These are phyloP conservation scores for Tragelaphus scriptus DNA, from an alignment of 2,113 vertebrate genomes.

Conservation along the genomic window DNA sequence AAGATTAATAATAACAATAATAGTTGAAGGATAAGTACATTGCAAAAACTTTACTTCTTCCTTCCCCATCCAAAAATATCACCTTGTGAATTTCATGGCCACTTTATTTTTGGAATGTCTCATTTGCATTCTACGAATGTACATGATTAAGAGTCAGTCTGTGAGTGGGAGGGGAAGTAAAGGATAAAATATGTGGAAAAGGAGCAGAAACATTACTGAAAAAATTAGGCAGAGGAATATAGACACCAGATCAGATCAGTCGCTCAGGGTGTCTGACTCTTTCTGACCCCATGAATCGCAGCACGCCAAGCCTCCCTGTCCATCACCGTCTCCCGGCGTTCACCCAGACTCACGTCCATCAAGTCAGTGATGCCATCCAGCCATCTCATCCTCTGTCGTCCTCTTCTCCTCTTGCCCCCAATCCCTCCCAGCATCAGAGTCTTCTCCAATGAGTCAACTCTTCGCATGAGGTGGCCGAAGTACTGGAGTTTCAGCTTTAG, in stretches of 20 bases:
- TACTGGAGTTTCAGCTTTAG: too few species aligned
- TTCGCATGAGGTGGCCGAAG: too few species aligned
- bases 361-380: too few species aligned
- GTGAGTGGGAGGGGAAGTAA: conserved; percentile 43
- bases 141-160: conserved; percentile 29
- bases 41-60: background rate
- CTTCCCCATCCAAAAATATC: background rate
- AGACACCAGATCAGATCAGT: background rate
- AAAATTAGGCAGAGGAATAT: background rate
- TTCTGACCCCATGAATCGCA: too few species aligned
- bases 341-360: too few species aligned
- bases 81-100: conserved; percentile 40
- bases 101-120: conserved; percentile 49
- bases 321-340: too few species aligned
- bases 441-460: too few species aligned
- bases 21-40: background rate
- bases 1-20: conserved; percentile 9
- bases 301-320: too few species aligned
- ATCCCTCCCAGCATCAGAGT: too few species aligned
- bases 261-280: too few species aligned
- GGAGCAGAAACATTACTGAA: background rate
- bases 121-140: conserved; percentile 52
- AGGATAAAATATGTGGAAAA: conserved; percentile 44
- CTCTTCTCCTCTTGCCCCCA: too few species aligned
- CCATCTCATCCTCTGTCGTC: too few species aligned